Percentiles rank a stretch among this genome's conserved stretches.
Evolutionary conservation across 1,140 invertebrate genomes (phyloP).

Genomic region (Brachystomella parvula): DNA sequence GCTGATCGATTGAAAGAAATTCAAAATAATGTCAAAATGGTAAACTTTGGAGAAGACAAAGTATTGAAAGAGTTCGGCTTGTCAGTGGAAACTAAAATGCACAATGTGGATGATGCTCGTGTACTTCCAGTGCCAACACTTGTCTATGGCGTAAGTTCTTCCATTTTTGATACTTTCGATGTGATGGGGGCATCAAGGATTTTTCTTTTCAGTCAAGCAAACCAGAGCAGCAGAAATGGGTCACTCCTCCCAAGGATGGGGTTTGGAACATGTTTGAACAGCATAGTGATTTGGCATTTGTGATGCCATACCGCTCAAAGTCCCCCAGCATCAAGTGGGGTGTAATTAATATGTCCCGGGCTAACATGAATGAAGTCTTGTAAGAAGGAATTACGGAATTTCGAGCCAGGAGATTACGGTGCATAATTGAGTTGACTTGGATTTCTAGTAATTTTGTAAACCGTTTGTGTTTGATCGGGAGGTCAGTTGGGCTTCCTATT

Average conservation of each 20-base stretch:
- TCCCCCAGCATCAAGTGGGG: neutral
- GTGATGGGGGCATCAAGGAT: neutral
- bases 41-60: neutral
- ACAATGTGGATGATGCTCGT: neutral
- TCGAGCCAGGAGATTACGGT: neutral
- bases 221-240: neutral
- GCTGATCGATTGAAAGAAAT: neutral
- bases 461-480: neutral
- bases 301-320: neutral
- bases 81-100: neutral
- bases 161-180: neutral
- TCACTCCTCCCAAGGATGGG: neutral
- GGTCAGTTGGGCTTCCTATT: neutral
- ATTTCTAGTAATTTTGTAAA: constrained; percentile 6
- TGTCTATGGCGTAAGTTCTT: constrained; percentile 14
- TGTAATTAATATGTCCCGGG: neutral
- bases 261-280: constrained; percentile 11
- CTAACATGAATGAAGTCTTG: neutral
- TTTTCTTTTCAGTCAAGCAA: neutral
- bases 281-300: neutral
- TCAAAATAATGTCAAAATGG: neutral
- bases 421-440: neutral
- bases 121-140: constrained; percentile 8
- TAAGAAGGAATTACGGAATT: neutral
- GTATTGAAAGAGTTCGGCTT: constrained; percentile 11